phyloP scores from a whole-genome alignment of 2,113 vertebrate genomes.

The Megaptera novaeangliae region DNA sequence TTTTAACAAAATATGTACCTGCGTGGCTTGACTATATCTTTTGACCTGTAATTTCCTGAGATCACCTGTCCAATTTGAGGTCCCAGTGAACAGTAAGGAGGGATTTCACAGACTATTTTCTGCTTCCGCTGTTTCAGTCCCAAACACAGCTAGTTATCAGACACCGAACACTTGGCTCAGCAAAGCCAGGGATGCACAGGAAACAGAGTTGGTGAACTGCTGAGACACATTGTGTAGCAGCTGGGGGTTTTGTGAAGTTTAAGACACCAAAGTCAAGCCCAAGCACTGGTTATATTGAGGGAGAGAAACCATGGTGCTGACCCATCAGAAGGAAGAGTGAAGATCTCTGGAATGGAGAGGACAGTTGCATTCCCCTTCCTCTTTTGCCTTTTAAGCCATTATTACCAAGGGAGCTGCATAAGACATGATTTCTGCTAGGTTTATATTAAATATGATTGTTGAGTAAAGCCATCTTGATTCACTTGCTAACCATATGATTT shows the following conservation, averaged over 20 bases:
- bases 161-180: background rate
- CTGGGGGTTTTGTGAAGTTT: background rate
- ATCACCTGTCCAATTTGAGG: background rate
- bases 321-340: background rate
- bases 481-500: conserved; percentile 4
- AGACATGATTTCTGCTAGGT: background rate
- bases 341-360: background rate
- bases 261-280: background rate
- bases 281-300: background rate
- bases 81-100: background rate
- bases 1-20: background rate
- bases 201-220: background rate
- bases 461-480: background rate
- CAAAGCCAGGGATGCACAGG: background rate
- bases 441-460: background rate
- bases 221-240: background rate
- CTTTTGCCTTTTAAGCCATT: background rate
- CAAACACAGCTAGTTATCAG: background rate
- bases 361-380: background rate
- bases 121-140: background rate
- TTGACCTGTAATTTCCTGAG: background rate
- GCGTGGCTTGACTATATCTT: background rate
- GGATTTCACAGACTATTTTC: background rate
- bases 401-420: background rate
- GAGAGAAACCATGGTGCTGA: background rate